Evolutionary conservation across 2,888 invertebrate genomes (phyloP), one percentile per base, ranked within the genome.

Genomic region (Drosophila mettleri): DNA sequence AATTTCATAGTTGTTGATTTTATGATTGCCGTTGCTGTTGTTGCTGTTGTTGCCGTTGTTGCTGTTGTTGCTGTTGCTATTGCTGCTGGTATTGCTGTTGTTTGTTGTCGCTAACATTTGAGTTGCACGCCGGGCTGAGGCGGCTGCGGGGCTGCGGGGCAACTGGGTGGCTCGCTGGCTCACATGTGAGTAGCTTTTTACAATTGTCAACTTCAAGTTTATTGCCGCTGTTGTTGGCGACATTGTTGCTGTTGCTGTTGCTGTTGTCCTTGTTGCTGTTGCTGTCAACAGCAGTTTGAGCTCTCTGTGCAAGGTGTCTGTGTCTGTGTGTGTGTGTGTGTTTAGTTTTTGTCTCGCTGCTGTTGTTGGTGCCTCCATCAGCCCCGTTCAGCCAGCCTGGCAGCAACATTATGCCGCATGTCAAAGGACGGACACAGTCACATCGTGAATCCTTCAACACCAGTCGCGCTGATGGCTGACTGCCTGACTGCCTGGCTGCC

Each of bases 391-490:
- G 12, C 48, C 41, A 34, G 46, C 29, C 43, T 43, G 34, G 60
- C 78, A 75, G 74, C 84, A 80, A 76, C 86, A 79, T 88, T 79
- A 83, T 86, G 86, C 75, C 78, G 71, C 80, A 72, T 78, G 82
- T 89, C 88, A 80, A 73, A 79, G 78, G 81, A 74, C 76, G 75
- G 76, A 72, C 85, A 92, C 94, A 78, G 81, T 83, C 87, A 85
- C 94, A 89, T 93, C 92, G 90, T 82, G 91, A 91, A 91, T 91
- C 91, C 91, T 90, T 91, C 91, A 91, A 85, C 79, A 68, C 67
- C 78, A 75, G 69, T 70, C 68, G 61, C 60, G 27, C 45, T 63
- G 78, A 51, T 62, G 49, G 62, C 59, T 69, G 64, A 53, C 49
- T 60, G 55, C 12, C 49, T 41, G n/a, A 3, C 45, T 14, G 27